These are phyloP conservation scores for Dicrurus megarhynchus DNA, from an alignment of 2,113 vertebrate species.

Conservation along the genomic window DNA sequence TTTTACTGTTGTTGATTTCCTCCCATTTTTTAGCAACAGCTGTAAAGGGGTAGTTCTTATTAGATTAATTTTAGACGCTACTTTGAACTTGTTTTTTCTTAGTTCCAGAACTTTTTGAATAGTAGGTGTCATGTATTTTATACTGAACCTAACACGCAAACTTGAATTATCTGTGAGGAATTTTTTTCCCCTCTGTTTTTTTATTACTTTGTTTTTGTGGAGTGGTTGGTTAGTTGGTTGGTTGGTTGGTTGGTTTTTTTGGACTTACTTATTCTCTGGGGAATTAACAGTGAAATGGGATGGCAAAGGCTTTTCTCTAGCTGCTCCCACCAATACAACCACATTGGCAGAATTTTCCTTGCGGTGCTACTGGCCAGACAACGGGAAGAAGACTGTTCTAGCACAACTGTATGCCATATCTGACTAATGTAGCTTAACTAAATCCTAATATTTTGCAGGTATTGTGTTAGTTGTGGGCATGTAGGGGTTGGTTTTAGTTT, in stretches of 20 bases:
- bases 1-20: neutral
- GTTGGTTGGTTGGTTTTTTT: neutral
- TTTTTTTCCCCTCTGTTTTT: neutral
- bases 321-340: neutral
- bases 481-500: fast-evolving
- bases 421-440: neutral
- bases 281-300: neutral
- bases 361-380: neutral
- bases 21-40: neutral
- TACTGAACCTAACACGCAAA: neutral
- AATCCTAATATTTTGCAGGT: neutral
- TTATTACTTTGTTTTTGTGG: neutral
- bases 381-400: neutral
- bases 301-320: neutral
- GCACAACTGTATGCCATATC: neutral
- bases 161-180: neutral
- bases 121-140: neutral
- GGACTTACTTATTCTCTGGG: neutral
- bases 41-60: neutral
- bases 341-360: neutral
- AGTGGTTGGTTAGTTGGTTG: neutral
- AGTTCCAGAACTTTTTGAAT: neutral
- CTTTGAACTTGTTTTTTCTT: neutral
- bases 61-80: neutral
- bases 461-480: neutral